Evolutionary conservation across 2,797 vertebrate species (phyloP).

Genomic region (Enteromius treurensis): DNA sequence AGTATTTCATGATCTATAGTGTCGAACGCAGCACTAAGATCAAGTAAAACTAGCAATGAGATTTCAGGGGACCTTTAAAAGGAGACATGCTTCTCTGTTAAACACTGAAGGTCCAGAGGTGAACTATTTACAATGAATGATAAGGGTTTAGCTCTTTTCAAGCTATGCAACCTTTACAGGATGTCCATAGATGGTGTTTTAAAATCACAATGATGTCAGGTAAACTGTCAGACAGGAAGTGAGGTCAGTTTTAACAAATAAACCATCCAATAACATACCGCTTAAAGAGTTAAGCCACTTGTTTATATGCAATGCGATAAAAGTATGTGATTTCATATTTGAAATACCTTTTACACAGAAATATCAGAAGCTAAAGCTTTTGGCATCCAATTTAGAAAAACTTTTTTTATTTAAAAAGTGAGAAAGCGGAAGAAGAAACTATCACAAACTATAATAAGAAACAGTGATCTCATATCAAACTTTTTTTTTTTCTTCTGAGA

Average conservation of each 20-base stretch:
- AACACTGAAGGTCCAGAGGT: not conserved
- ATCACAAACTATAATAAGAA: not conserved
- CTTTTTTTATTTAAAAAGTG: not conserved
- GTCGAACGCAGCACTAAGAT: too few species aligned
- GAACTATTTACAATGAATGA: not conserved
- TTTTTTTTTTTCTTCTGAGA: not conserved
- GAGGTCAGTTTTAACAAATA: not conserved
- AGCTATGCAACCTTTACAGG: conserved; percentile 68
- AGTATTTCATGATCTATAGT: too few species aligned
- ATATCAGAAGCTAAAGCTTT: not conserved
- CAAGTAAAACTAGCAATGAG: too few species aligned
- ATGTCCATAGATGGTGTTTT: conserved; percentile 30
- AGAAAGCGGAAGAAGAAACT: conserved; percentile 1
- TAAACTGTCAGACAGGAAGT: conserved; percentile 55
- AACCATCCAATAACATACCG: not conserved
- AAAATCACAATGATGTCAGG: conserved; percentile 46
- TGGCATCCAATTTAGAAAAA: not conserved
- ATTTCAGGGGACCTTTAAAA: not conserved
- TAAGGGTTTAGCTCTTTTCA: not conserved
- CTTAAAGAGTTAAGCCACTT: not conserved
- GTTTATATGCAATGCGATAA: not conserved
- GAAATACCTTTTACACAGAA: not conserved
- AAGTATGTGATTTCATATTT: not conserved
- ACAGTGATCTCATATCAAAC: not conserved
- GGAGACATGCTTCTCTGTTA: not conserved